phyloP scores from a whole-genome alignment of 2,797 vertebrate genomes.

The Pitangus sulphuratus region DNA sequence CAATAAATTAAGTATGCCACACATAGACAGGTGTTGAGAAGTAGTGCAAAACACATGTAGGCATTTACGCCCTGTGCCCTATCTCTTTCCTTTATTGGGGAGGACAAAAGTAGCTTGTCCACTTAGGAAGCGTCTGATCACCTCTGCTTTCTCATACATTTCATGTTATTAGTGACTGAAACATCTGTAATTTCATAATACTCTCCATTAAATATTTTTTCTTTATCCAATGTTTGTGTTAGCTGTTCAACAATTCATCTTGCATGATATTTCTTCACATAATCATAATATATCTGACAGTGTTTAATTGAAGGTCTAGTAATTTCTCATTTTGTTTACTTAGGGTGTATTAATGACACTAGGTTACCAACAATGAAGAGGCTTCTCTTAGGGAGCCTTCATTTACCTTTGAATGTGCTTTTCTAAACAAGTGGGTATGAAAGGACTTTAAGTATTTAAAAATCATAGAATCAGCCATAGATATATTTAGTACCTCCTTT shows the following conservation, averaged over 20 bases:
- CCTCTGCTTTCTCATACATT: neutral
- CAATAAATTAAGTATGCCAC: neutral
- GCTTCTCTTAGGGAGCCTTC: neutral
- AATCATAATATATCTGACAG: neutral
- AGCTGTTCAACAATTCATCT: neutral
- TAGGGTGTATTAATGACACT: neutral
- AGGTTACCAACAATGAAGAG: neutral
- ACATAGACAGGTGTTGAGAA: neutral
- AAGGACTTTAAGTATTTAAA: neutral
- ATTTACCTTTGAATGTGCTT: neutral
- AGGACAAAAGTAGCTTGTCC: neutral
- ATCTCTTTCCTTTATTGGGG: neutral
- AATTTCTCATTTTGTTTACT: slow-evolving; percentile 22
- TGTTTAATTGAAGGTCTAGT: neutral
- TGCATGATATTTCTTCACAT: neutral
- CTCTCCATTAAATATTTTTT: neutral
- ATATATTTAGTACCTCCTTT: neutral
- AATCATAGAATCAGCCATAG: neutral
- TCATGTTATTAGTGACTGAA: neutral
- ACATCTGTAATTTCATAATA: slow-evolving; percentile 1
- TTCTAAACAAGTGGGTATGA: neutral
- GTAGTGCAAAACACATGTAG: neutral
- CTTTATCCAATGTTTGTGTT: neutral
- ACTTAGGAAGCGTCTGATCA: neutral
- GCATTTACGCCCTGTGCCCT: neutral